Base-by-base conservation (phyloP, 2,888 invertebrate genomes). In the Trichopoda pennipes region DNA sequence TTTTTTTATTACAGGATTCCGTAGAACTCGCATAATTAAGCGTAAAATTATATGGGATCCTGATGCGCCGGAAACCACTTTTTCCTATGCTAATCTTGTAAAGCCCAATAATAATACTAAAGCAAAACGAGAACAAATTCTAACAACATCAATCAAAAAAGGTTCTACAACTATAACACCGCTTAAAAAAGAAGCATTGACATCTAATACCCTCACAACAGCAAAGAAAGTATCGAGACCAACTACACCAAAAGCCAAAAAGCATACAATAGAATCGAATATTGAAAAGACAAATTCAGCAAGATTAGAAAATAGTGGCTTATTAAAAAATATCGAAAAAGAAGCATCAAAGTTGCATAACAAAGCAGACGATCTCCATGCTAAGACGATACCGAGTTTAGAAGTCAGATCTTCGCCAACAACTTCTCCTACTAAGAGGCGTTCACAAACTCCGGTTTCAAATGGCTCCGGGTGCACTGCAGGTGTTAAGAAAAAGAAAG, bases 1-100 rank as follows among this genome's bases (percentile, higher is more conserved):
- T 42, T 9, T 16, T 38, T 17, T 38, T 17, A 14, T n/a, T 86
- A 47, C 47, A 87, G 88, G 89, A 9, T 89, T 89, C 49, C 90
- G 89, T 77, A 87, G 90, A 7, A 88, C 92, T 3, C 90, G 95
- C 85, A 92, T 95, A 21, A 94, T 95, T 35, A 95, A 95, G 87
- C 94, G 93, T 84, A 95, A 95, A 91, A 93, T 95, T 7, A 95
- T 95, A 84, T 95, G 94, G 93, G 95, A 95, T 90, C 95, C 95
- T 2, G 91, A 91, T 87, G 91, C 87, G 73, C 91, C 91, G 0
- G 91, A 91, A 82, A 90, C 91, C 0, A 88, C 90, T 76, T 86
- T 88, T 74, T 88, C 89, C 0, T 91, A 90, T 90, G 92, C 86
- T 89, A 92, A 89, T 90, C 89, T 88, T 88, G 86, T 87, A 89